Conservation (phyloP, 1,140 invertebrate genomes). For the Drosophila littoralis region DNA sequence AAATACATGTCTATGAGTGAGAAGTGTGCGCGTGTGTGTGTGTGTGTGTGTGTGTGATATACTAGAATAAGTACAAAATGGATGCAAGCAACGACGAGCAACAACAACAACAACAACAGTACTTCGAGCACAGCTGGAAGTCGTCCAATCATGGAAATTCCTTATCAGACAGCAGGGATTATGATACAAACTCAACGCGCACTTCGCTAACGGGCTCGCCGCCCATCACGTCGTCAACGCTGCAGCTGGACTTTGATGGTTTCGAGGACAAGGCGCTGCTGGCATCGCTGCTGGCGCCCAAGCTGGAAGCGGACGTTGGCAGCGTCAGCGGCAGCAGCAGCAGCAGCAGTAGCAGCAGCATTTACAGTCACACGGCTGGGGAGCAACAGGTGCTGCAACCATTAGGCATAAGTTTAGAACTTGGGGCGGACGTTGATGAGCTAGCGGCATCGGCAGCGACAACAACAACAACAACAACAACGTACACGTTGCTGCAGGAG, state of each 20-base stretch:
- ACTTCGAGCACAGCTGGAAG: conserved; percentile 53
- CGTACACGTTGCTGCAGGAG: conserved; percentile 47
- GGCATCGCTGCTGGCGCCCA: conserved; percentile 58
- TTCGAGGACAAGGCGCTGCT: conserved; percentile 59
- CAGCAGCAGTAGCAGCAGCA: conserved; percentile 21
- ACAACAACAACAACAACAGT: conserved; percentile 53
- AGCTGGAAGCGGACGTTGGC: conserved; percentile 28
- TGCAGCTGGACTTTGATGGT: conserved; percentile 48
- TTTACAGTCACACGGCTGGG: conserved; percentile 37
- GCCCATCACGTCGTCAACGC: conserved; percentile 48
- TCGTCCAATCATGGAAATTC: conserved; percentile 60
- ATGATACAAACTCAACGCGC: conserved; percentile 77
- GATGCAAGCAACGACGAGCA: conserved; percentile 54
- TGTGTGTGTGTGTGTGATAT: conserved; percentile 53
- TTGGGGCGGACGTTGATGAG: conserved; percentile 53
- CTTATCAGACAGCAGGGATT: conserved; percentile 79
- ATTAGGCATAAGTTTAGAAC: conserved; percentile 66
- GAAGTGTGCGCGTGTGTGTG: conserved; percentile 5
- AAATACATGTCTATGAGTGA: conserved; percentile 10
- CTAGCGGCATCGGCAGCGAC: conserved; percentile 34
- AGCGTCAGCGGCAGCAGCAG: conserved; percentile 48
- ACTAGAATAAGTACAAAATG: conserved; percentile 65
- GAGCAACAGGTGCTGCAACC: conserved; percentile 83
- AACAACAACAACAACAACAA: conserved; percentile 22
- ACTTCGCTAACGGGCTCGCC: conserved; percentile 70